phyloP scores from a whole-genome alignment of 2,888 invertebrate species.

The Bellardia pandia region DNA sequence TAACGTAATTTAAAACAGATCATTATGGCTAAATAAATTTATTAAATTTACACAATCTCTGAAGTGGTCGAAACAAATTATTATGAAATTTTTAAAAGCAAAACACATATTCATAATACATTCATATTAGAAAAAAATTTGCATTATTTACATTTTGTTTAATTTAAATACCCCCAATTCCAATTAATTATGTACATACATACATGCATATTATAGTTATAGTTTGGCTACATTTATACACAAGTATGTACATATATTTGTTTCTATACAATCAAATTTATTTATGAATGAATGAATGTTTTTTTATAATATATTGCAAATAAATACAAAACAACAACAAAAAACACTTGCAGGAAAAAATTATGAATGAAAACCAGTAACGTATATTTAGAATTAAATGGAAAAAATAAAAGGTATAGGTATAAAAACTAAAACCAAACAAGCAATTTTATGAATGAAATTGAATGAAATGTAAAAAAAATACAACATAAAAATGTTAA shows the following conservation, averaged over 20 bases:
- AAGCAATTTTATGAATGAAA: constrained; percentile 75
- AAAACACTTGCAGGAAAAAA: constrained; percentile 30
- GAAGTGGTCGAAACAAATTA: background rate
- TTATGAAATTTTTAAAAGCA: background rate
- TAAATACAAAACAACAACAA: constrained; percentile 10
- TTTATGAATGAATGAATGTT: constrained; percentile 64
- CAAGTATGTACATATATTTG: background rate
- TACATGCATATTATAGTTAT: too few relatives aligned
- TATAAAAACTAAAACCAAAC: constrained; percentile 58
- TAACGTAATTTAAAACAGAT: too few relatives aligned
- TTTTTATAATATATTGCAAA: constrained; percentile 26
- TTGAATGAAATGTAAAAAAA: constrained; percentile 59
- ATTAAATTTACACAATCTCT: background rate
- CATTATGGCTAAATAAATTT: too few relatives aligned
- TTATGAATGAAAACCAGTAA: constrained; percentile 72
- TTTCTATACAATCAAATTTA: constrained; percentile 10
- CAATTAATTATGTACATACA: background rate
- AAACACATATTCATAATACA: background rate
- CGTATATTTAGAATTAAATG: constrained; percentile 58
- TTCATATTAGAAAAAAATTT: background rate
- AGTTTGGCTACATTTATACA: background rate
- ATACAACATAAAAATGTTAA: constrained; percentile 72
- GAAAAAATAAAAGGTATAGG: constrained; percentile 33
- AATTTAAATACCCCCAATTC: constrained; percentile 3
- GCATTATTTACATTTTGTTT: background rate